These are phyloP conservation scores for Trichomalopsis sarcophagae DNA, from an alignment of 1,140 invertebrate species.

Conservation along the genomic window DNA sequence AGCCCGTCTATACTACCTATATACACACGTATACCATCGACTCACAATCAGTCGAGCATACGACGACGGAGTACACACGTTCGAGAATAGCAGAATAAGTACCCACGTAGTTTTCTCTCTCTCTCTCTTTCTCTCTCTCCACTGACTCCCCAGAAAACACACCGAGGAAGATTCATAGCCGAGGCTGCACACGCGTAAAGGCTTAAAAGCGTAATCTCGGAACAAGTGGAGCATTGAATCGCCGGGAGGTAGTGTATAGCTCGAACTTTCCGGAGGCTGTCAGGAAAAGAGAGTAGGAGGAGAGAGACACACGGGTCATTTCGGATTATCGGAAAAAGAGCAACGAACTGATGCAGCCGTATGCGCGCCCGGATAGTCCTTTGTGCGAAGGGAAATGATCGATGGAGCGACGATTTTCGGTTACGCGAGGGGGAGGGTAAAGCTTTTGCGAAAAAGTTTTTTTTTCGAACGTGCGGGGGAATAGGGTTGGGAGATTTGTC, in stretches of 20 bases:
- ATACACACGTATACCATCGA: no score
- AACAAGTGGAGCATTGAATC: background rate
- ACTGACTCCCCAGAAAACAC: no score
- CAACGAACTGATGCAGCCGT: slow-evolving; percentile 6
- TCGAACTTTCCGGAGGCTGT: background rate
- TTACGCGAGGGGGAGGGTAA: no score
- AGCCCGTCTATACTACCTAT: background rate
- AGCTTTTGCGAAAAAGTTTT: background rate
- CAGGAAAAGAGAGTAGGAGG: background rate
- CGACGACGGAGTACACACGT: background rate
- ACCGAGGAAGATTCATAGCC: no score
- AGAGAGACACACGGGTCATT: slow-evolving; percentile 24
- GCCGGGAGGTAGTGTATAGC: background rate
- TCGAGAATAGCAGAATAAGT: background rate
- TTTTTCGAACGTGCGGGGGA: background rate
- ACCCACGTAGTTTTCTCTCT: no score
- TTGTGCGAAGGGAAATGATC: slow-evolving; percentile 5
- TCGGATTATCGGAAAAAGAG: slow-evolving; percentile 24
- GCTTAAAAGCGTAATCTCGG: background rate
- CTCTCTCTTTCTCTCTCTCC: no score
- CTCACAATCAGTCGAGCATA: no score
- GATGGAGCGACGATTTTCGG: background rate
- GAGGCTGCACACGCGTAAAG: no score
- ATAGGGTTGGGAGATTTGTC: background rate
- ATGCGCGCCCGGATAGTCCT: background rate